Percentiles rank a stretch among this genome's conserved stretches.
Evolutionary conservation across 2,888 invertebrate species (phyloP).

Genomic region (Megalurothrips usitatus): DNA sequence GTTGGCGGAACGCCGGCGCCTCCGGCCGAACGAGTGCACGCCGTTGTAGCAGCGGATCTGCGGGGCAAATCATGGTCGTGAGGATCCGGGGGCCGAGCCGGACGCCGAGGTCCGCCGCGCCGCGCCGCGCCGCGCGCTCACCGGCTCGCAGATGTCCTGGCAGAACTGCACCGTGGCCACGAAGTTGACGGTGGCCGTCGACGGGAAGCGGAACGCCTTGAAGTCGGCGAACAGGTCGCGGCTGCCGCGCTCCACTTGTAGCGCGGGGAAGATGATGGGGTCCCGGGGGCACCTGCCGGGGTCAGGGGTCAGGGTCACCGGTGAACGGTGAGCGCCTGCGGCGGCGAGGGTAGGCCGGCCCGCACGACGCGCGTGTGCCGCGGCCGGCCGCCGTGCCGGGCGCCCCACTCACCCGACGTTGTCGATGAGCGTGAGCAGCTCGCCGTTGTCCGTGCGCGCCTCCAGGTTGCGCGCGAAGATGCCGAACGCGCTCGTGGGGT

Average conservation of each 20-base stretch:
- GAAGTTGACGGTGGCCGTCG: conserved; percentile 49
- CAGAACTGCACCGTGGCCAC: conserved; percentile 50
- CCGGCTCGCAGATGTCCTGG: conserved; percentile 48
- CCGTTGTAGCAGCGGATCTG: conserved; percentile 45
- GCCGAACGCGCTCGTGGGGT: conserved; percentile 47
- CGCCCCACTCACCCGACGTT: conserved; percentile 46
- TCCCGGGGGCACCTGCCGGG: conserved; percentile 48
- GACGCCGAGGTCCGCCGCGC: too few relatives aligned
- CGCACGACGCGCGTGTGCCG: too few relatives aligned
- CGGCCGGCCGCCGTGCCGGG: too few relatives aligned
- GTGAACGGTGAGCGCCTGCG: too few relatives aligned
- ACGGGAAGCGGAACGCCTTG: conserved; percentile 50
- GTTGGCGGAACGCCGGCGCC: conserved; percentile 39
- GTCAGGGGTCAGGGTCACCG: too few relatives aligned
- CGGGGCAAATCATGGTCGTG: background rate
- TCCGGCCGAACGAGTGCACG: conserved; percentile 44
- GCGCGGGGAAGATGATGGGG: conserved; percentile 47
- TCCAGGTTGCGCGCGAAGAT: conserved; percentile 49
- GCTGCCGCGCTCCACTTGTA: conserved; percentile 45
- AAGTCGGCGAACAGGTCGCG: conserved; percentile 46
- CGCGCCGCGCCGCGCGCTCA: conserved; percentile 38
- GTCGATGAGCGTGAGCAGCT: conserved; percentile 47
- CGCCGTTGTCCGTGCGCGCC: conserved; percentile 48
- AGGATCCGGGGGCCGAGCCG: background rate
- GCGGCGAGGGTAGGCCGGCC: too few relatives aligned